These are phyloP conservation scores for Cosmia trapezina DNA, from an alignment of 2,888 invertebrate genomes.

Conservation along the genomic window DNA sequence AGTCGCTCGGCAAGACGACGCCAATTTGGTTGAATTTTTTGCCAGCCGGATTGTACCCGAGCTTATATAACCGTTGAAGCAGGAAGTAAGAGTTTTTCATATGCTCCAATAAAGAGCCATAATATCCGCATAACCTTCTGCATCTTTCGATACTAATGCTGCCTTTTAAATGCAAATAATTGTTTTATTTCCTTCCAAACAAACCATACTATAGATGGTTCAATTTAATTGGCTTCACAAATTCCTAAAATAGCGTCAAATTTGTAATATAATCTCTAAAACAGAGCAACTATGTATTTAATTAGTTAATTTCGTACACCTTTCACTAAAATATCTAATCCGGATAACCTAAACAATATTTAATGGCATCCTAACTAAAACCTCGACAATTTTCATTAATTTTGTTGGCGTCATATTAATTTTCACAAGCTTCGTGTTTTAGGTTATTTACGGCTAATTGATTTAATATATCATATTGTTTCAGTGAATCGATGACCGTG, in stretches of 20 bases:
- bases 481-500: constrained; percentile 91
- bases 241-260: constrained; percentile 33
- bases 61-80: background rate
- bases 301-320: constrained; percentile 30
- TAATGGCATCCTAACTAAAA: constrained; percentile 41
- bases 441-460: constrained; percentile 65
- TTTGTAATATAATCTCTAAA: background rate
- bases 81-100: background rate
- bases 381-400: constrained; percentile 56
- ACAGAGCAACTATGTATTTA: constrained; percentile 18
- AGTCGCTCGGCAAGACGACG: background rate
- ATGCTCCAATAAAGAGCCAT: background rate
- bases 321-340: constrained; percentile 40
- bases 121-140: background rate
- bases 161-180: background rate
- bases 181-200: background rate
- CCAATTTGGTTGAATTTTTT: background rate
- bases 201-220: background rate
- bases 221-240: constrained; percentile 7
- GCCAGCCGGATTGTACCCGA: background rate
- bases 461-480: constrained; percentile 76
- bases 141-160: background rate
- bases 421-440: constrained; percentile 56
- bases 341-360: constrained; percentile 21
- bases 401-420: constrained; percentile 54